These are phyloP conservation scores for Brachyhypopomus gauderio DNA, from an alignment of 2,113 vertebrate species.

Conservation along the genomic window DNA sequence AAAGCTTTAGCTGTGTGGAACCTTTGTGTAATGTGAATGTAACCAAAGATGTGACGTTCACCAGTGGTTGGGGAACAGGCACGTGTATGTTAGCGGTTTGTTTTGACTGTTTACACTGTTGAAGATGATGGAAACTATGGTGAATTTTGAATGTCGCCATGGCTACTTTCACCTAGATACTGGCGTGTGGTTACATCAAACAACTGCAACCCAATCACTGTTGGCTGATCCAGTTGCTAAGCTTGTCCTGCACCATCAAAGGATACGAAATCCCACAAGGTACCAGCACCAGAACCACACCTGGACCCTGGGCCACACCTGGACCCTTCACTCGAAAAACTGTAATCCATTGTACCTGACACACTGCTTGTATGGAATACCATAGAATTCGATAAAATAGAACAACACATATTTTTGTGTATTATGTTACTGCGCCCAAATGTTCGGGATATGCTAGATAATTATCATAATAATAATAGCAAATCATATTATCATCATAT, in stretches of 20 bases:
- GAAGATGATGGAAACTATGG: neutral
- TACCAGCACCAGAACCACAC: neutral
- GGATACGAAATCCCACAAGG: constrained; percentile 20
- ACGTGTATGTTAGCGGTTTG: too few species aligned
- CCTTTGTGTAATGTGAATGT: neutral
- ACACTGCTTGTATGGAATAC: too few species aligned
- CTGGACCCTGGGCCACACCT: too few species aligned
- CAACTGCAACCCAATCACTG: constrained; percentile 82
- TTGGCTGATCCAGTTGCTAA: constrained; percentile 93
- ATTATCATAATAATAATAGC: too few species aligned
- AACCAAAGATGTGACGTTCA: too few species aligned
- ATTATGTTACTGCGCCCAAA: too few species aligned
- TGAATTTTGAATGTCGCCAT: neutral
- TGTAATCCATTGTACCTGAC: too few species aligned
- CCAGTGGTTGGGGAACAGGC: neutral
- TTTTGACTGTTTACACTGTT: neutral
- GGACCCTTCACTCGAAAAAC: too few species aligned
- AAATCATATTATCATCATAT: too few species aligned
- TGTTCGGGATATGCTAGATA: too few species aligned
- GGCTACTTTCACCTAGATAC: constrained; percentile 79
- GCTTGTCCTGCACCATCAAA: constrained; percentile 94
- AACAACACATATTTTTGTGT: too few species aligned
- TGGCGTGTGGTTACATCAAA: constrained; percentile 92
- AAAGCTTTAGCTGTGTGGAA: neutral
- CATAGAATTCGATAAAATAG: too few species aligned